Percentiles rank a stretch among this genome's conserved stretches.
These are phyloP conservation scores for Arvicanthis niloticus DNA, from an alignment of 2,113 vertebrate species.

Conservation along the genomic window DNA sequence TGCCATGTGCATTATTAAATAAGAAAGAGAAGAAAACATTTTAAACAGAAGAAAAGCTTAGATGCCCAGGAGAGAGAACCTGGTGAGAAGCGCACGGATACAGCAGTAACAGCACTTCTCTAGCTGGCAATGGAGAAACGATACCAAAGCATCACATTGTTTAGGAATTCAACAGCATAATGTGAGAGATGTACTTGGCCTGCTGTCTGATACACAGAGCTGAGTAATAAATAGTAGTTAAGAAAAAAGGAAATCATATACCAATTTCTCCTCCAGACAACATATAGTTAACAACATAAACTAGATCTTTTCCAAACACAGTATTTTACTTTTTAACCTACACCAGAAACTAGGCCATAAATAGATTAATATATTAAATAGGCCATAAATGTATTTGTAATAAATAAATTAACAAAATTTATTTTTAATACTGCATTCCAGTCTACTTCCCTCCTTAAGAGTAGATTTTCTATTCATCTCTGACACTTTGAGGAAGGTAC, in stretches of 20 bases:
- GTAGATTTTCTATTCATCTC: neutral
- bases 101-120: neutral
- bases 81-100: neutral
- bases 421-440: slow-evolving; percentile 28
- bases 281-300: neutral
- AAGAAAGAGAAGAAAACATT: slow-evolving; percentile 39
- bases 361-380: neutral
- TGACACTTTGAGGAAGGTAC: neutral
- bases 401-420: neutral
- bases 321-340: slow-evolving; percentile 31
- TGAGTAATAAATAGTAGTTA: neutral
- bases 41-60: slow-evolving; percentile 20
- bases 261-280: slow-evolving; percentile 33
- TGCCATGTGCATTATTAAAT: slow-evolving; percentile 19
- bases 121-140: neutral
- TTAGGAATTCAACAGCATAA: slow-evolving; percentile 36
- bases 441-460: slow-evolving; percentile 20
- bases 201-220: slow-evolving; percentile 23
- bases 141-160: neutral
- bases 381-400: neutral
- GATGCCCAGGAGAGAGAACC: neutral
- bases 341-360: slow-evolving; percentile 8
- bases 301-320: slow-evolving; percentile 11
- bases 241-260: slow-evolving; percentile 24
- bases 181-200: neutral